phyloP scores from a whole-genome alignment of 2,888 invertebrate species.

The Aproaerema taeniolella region DNA sequence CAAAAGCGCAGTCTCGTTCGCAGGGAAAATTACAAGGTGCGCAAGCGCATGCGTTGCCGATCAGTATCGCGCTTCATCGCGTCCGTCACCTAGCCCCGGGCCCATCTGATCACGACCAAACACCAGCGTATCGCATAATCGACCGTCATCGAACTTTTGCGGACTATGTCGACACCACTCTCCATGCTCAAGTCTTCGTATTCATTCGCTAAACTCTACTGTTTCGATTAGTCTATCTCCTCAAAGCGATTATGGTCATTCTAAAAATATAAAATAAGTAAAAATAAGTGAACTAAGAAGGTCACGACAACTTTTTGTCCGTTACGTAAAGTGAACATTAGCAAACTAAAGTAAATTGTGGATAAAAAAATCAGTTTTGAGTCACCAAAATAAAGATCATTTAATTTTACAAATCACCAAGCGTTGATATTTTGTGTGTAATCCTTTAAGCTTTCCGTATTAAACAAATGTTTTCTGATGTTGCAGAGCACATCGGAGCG shows the following conservation, averaged over 20 bases:
- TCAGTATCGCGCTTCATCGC: conserved; percentile 57
- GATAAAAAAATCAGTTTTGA: conserved; percentile 21
- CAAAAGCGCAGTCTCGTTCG: conserved; percentile 32
- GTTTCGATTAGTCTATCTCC: conserved; percentile 9
- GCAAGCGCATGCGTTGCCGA: conserved; percentile 30
- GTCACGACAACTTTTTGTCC: conserved; percentile 10
- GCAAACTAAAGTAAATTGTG: conserved; percentile 20
- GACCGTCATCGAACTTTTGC: conserved; percentile 52
- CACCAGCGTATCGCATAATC: conserved; percentile 16
- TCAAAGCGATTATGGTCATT: no score
- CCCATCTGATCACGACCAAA: conserved; percentile 43
- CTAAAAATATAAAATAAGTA: conserved; percentile 9
- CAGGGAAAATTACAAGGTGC: conserved; percentile 53
- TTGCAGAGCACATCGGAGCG: conserved; percentile 45
- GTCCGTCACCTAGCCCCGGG: conserved; percentile 59
- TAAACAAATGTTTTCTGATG: conserved; percentile 64
- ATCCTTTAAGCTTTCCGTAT: conserved; percentile 48
- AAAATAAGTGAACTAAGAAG: conserved; percentile 11
- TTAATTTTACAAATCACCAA: conserved; percentile 41
- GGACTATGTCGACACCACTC: conserved; percentile 51
- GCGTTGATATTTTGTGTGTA: conserved; percentile 34
- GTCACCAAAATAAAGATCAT: conserved; percentile 12
- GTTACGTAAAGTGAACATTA: conserved; percentile 11
- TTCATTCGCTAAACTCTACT: conserved; percentile 8
- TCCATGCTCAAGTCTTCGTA: conserved; percentile 26